A percentile compares a stretch with the other conserved stretches of the same genome.
phyloP scores from a whole-genome alignment of 2,113 vertebrate species.

The Phalacrocorax aristotelis region DNA sequence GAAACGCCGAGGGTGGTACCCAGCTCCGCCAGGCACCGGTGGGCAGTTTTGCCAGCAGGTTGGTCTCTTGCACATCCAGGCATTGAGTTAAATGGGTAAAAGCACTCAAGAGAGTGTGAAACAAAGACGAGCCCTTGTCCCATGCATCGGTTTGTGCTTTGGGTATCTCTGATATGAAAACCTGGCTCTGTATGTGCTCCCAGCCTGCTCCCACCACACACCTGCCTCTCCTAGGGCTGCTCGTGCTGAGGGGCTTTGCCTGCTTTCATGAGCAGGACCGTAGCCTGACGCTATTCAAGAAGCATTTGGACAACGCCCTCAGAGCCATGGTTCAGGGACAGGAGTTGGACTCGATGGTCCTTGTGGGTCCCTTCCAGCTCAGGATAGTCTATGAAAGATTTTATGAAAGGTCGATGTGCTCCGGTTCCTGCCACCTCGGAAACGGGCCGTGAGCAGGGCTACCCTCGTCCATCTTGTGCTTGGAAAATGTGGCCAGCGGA shows the following conservation, averaged over 20 bases:
- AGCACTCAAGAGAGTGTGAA: background rate
- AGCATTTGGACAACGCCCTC: too few species aligned
- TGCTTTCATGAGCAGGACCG: fast-evolving
- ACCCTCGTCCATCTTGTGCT: fast-evolving
- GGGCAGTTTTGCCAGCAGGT: background rate
- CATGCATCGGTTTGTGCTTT: background rate
- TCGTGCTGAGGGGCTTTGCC: background rate
- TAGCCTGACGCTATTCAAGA: too few species aligned
- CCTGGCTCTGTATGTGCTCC: background rate
- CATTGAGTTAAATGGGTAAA: background rate
- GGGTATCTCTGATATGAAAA: background rate
- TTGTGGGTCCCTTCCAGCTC: too few species aligned
- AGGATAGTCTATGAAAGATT: too few species aligned
- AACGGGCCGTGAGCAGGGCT: background rate
- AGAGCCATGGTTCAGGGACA: too few species aligned
- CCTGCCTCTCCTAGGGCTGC: background rate
- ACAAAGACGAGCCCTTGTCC: background rate
- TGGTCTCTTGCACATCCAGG: background rate
- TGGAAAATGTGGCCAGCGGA: background rate
- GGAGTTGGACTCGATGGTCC: too few species aligned
- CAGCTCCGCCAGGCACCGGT: background rate
- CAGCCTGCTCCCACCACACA: background rate
- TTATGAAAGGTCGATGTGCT: fast-evolving
- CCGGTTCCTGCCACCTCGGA: fast-evolving
- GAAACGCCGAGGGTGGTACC: background rate